phyloP scores from a whole-genome alignment of 2,113 vertebrate genomes.

The Tursiops truncatus region DNA sequence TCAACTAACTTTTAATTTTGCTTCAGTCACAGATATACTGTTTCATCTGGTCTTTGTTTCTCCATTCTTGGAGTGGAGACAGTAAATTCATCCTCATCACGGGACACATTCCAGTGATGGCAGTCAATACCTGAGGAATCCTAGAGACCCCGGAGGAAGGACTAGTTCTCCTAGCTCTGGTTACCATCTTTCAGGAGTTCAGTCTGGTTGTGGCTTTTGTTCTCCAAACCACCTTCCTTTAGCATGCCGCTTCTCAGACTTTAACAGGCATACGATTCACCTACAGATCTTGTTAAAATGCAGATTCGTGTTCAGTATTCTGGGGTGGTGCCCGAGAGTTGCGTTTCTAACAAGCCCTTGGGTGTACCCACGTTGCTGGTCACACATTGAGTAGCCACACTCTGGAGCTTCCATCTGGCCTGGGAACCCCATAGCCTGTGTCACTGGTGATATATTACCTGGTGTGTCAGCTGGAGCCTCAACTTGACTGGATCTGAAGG shows the following conservation, averaged over 20 bases:
- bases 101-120: neutral
- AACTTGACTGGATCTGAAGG: neutral
- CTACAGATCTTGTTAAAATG: neutral
- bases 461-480: neutral
- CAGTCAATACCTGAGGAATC: neutral
- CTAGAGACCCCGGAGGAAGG: neutral
- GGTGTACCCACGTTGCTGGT: neutral
- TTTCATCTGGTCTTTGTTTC: neutral
- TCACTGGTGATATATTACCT: conserved; percentile 21
- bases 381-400: neutral
- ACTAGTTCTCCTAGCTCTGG: neutral
- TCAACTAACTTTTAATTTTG: neutral
- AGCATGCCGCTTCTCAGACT: neutral
- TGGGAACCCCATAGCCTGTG: neutral
- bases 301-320: neutral
- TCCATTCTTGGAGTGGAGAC: neutral
- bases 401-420: neutral
- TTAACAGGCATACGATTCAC: neutral
- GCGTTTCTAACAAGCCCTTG: neutral
- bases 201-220: neutral
- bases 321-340: neutral
- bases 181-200: neutral
- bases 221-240: neutral
- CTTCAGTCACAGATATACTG: neutral
- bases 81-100: neutral